Percentiles rank a stretch among this genome's conserved stretches.
phyloP scores from a whole-genome alignment of 2,888 invertebrate genomes.

The Ceraclea dissimilis region DNA sequence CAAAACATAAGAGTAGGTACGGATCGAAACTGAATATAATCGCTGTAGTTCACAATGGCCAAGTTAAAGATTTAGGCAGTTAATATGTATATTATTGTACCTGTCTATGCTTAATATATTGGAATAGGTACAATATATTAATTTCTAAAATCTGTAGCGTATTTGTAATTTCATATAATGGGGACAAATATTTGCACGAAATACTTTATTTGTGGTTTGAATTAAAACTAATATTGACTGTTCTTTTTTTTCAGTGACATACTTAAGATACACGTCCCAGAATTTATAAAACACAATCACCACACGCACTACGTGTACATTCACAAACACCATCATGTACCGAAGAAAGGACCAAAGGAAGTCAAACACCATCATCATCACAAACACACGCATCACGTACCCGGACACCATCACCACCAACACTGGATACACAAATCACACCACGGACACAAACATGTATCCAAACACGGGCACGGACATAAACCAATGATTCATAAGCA shows the following conservation, averaged over 20 bases:
- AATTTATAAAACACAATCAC: conserved; percentile 51
- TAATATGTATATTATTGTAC: no score
- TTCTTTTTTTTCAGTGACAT: conserved; percentile 42
- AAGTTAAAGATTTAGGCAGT: no score
- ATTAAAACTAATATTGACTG: no score
- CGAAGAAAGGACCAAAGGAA: conserved; percentile 23
- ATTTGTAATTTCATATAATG: no score
- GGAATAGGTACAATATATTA: no score
- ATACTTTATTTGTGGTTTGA: no score
- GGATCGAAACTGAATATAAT: no score
- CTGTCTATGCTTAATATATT: no score
- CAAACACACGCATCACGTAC: conserved; percentile 37
- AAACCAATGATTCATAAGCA: conserved; percentile 31
- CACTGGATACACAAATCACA: conserved; percentile 27
- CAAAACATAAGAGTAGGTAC: no score
- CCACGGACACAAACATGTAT: conserved; percentile 18
- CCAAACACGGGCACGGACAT: conserved; percentile 29
- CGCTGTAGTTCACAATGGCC: no score
- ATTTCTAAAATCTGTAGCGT: no score
- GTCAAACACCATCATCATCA: conserved; percentile 30
- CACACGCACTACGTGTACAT: conserved; percentile 54
- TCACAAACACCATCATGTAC: conserved; percentile 37
- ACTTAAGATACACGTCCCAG: conserved; percentile 51
- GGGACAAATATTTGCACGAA: no score
- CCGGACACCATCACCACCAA: conserved; percentile 27